Base-by-base conservation (phyloP, 2,113 vertebrate genomes). In the Agapornis roseicollis region DNA sequence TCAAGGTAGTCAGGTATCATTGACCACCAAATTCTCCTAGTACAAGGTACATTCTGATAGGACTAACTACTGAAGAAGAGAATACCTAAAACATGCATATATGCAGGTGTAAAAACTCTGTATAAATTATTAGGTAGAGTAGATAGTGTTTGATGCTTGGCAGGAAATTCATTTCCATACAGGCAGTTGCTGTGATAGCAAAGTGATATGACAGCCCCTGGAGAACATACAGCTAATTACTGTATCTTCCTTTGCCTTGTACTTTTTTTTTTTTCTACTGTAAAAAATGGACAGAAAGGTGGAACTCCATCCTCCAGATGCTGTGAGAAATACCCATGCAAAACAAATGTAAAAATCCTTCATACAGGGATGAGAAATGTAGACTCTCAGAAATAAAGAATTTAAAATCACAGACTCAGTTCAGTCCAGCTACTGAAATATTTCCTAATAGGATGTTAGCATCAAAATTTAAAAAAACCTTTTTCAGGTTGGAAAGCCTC, bases 121-220 rank as follows among this genome's bases (percentile, higher is more conserved):
- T 80, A 46, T 49, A 83, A 92, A 88, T 80, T 61, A 74, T 49
- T 89, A 88, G 58, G 46, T 42, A 69, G 22, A 74, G 28, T 49
- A 87, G 70, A 58, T 69, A 61, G 33, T 25, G 27, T 65, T 94
- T 88, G 46, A 80, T 85, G n/a, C 28, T 91, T 93, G 44, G 44
- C 46, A 95, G 64, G 58, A 95, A 96, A 89, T 95, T 85, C 58
- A 91, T 93, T 94, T 94, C 74, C 12, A 8, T 58, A 42, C 4
- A 72, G 71, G 58, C 14, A 50, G 28, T 25, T 85, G 14, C 65
- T 79, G 56, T 81, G 65, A 50, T 23, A 82, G 63, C 7, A 13
- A 85, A 87, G 31, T 46, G 11, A 56, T 82, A 35, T 37, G 44
- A 85, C 61, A 84, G 44, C 16, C n/a, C 35, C 65, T 44, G 35